Percentiles rank a stretch among this genome's conserved stretches.
Conservation (phyloP, 2,113 vertebrate genomes). For the Gymnocephalus cernua region DNA sequence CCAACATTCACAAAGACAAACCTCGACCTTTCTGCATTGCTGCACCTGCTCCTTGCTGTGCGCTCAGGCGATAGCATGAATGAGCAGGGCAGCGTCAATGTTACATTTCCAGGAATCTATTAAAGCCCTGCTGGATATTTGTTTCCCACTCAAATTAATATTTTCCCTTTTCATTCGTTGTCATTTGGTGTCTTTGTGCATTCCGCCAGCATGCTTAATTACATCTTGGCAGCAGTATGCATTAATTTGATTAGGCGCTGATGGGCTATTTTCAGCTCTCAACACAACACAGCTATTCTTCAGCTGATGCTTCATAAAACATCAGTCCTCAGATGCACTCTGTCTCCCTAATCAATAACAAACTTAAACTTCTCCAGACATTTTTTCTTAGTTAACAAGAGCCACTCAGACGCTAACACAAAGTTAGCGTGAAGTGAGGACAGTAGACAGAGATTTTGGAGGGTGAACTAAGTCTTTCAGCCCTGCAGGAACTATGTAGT, state of each 20-base stretch:
- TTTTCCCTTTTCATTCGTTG: conserved; percentile 60
- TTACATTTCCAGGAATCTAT: conserved; percentile 48
- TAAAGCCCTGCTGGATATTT: conserved; percentile 58
- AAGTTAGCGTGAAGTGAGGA: conserved; percentile 52
- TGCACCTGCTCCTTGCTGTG: conserved; percentile 64
- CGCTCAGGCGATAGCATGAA: conserved; percentile 37
- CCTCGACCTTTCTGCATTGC: conserved; percentile 65
- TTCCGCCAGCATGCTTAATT: conserved; percentile 52
- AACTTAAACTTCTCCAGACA: conserved; percentile 60
- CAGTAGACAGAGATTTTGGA: conserved; percentile 40
- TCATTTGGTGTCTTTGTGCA: conserved; percentile 64
- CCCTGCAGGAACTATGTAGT: conserved; percentile 10
- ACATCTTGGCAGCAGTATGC: conserved; percentile 56
- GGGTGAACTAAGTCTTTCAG: conserved; percentile 24
- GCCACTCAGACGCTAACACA: conserved; percentile 56
- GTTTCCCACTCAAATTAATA: conserved; percentile 61
- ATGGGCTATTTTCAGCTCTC: conserved; percentile 71
- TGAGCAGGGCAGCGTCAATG: conserved; percentile 24
- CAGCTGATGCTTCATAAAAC: conserved; percentile 46
- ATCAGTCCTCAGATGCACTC: conserved; percentile 65
- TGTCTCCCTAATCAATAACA: conserved; percentile 69
- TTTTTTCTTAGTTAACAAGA: conserved; percentile 65
- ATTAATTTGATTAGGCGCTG: conserved; percentile 72
- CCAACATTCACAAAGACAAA: conserved; percentile 69
- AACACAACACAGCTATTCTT: conserved; percentile 55